Evolutionary conservation across 2,888 invertebrate species (phyloP), one percentile per base, ranked within the genome.

Genomic region (Scaptomyza tumidula): DNA sequence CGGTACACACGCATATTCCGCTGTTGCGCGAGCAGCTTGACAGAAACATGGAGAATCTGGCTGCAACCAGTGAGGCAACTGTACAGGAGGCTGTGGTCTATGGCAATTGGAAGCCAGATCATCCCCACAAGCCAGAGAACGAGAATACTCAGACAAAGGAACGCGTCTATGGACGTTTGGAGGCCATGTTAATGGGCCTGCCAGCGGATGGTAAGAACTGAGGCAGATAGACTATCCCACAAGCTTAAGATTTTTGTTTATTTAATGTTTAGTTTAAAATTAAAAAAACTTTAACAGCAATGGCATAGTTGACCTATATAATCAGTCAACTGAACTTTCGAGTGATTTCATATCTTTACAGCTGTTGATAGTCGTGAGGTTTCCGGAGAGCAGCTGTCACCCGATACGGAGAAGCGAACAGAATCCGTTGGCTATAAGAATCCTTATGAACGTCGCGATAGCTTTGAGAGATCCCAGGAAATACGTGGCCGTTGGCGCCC

Each of bases 21-120:
- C 64, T 85, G 10, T 35, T 83, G 16, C 64, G 88, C 2, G 85
- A 86, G 33, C 71, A 61, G 35, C 41, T 45, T 9, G 64, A 44
- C 1, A 41, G 9, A 13, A 57, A 54, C 24, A 31, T 54, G 7
- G 35, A 65, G 1, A 46, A 39, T 2, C n/a, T 49, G 19, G 67
- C 71, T 6, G 27, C 46, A 11, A 43, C 71, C 19, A 31, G 14
- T 35, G 58, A 78, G 29, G 68, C 61, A 11, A 44, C 35, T 13
- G 43, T 74, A 1, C 73, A 85, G 50, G 90, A 90, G 16, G 61
- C 86, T 0, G 83, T 89, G 37, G 86, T 90, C 13, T 90, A 90
- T 57, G 90, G 90, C 37, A 88, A 88, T 41, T 90, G 90, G 90
- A 90, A 90, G 64, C 83, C 88, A 11, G 85, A 89, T 24, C 87